Conservation (phyloP, 2,797 vertebrate species). For the Aselliscus stoliczkanus region DNA sequence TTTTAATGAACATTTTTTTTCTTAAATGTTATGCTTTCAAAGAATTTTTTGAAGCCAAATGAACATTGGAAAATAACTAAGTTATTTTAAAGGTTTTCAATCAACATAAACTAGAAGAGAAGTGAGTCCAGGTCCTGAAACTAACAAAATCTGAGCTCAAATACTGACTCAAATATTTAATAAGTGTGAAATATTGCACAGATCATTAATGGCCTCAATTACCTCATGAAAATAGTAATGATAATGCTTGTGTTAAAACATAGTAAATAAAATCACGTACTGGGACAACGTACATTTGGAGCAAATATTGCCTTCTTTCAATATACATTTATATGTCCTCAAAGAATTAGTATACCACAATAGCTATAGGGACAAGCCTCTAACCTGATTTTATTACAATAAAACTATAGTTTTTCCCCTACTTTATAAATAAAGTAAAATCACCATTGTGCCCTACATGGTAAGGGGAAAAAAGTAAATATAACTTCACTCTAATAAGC, state of each 20-base stretch:
- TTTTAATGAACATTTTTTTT: background rate
- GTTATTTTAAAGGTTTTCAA: background rate
- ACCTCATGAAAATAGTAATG: background rate
- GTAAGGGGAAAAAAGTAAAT: background rate
- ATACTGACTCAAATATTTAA: background rate
- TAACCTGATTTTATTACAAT: background rate
- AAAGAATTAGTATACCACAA: background rate
- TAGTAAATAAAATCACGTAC: background rate
- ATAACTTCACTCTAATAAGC: background rate
- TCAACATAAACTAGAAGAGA: background rate
- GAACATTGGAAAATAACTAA: background rate
- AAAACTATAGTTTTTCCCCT: background rate
- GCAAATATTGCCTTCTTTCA: background rate
- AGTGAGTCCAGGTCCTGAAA: background rate
- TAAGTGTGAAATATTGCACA: background rate
- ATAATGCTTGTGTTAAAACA: background rate
- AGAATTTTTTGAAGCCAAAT: background rate
- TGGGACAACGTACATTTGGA: background rate
- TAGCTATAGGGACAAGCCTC: background rate
- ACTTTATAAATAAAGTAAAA: background rate
- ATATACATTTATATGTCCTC: background rate
- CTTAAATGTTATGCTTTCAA: background rate
- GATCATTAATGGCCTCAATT: background rate
- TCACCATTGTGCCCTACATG: background rate
- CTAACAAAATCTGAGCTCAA: background rate